phyloP scores from a whole-genome alignment of 2,113 vertebrate genomes.

The human region DNA sequence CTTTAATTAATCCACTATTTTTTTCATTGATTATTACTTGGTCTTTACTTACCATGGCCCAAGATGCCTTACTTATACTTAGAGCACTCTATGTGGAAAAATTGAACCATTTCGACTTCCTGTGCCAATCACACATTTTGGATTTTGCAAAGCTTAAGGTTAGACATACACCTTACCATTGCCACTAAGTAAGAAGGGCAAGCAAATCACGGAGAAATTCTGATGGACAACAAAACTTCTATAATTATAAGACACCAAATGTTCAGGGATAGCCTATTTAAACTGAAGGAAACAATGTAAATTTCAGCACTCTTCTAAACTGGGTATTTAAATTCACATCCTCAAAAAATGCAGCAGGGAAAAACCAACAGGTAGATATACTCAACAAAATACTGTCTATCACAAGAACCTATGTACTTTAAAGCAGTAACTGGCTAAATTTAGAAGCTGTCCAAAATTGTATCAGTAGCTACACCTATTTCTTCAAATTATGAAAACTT shows the following conservation, averaged over 20 bases:
- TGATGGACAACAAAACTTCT: slow-evolving; percentile 25
- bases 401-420: neutral
- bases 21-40: neutral
- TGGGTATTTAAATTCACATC: slow-evolving; percentile 39
- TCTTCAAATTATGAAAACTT: slow-evolving; percentile 1
- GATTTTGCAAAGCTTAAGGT: slow-evolving; percentile 38
- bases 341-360: neutral
- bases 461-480: slow-evolving; percentile 21
- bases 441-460: slow-evolving; percentile 25
- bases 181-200: slow-evolving; percentile 20
- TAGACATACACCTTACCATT: slow-evolving; percentile 19
- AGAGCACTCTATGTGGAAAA: slow-evolving; percentile 23
- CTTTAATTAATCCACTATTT: neutral
- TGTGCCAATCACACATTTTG: neutral
- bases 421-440: slow-evolving; percentile 40
- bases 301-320: slow-evolving; percentile 43
- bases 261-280: slow-evolving; percentile 10
- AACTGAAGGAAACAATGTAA: neutral
- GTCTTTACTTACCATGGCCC: neutral
- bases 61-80: neutral
- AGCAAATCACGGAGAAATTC: neutral
- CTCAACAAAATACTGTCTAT: slow-evolving; percentile 20
- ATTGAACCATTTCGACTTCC: neutral
- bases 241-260: slow-evolving; percentile 37
- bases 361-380: slow-evolving; percentile 12